These are phyloP conservation scores for Drosophila imparisetae DNA, from an alignment of 2,888 invertebrate species.

Conservation along the genomic window DNA sequence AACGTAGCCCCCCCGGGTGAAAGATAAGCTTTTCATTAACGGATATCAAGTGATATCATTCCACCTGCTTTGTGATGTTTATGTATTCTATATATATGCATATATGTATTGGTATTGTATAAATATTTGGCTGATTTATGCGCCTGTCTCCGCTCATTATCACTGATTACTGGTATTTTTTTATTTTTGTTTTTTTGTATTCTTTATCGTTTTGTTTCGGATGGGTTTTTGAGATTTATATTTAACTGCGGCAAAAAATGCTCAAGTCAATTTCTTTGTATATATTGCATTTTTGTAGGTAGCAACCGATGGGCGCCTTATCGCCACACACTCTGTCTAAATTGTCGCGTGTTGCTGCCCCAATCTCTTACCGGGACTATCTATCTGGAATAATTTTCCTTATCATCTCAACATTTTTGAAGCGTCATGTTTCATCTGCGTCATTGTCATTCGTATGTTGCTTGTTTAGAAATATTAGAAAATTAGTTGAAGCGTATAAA, in stretches of 20 bases:
- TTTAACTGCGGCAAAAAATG: conserved; percentile 43
- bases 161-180: conserved; percentile 1
- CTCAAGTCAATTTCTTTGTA: conserved; percentile 20
- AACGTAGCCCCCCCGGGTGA: conserved; percentile 10
- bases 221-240: conserved; percentile 47
- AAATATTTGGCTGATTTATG: conserved; percentile 15
- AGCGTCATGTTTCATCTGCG: conserved; percentile 41
- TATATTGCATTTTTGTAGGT: conserved; percentile 31
- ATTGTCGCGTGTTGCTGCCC: conserved; percentile 51
- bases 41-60: conserved; percentile 43
- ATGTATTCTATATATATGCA: not conserved
- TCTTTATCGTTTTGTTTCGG: conserved; percentile 24
- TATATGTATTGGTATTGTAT: not conserved
- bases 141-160: conserved; percentile 15
- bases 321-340: conserved; percentile 17
- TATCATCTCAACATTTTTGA: conserved; percentile 21
- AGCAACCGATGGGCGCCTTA: conserved; percentile 55
- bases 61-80: not conserved
- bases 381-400: conserved; percentile 1
- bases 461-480: not conserved
- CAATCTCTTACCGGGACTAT: conserved; percentile 8
- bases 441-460: conserved; percentile 30
- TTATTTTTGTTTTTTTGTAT: not conserved
- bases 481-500: not conserved
- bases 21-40: conserved; percentile 53